These are phyloP conservation scores for Margaritifera margaritifera DNA, from an alignment of 2,888 invertebrate species.

Conservation along the genomic window DNA sequence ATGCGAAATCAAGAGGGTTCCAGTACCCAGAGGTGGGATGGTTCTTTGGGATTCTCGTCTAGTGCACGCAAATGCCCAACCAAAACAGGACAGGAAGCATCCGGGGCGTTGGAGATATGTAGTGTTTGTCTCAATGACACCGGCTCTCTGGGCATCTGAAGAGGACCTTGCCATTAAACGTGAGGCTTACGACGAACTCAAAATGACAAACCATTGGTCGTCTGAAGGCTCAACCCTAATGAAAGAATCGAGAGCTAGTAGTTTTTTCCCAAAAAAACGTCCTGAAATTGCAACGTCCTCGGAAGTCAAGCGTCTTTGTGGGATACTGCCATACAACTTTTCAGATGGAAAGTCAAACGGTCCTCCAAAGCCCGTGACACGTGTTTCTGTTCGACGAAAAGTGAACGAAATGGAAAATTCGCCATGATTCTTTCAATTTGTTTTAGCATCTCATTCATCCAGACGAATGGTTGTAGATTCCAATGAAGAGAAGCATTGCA, in stretches of 20 bases:
- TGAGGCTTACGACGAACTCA: constrained; percentile 39
- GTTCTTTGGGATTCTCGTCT: constrained; percentile 61
- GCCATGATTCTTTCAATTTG: no score
- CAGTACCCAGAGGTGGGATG: constrained; percentile 59
- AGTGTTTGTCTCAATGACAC: constrained; percentile 57
- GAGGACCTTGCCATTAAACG: constrained; percentile 38
- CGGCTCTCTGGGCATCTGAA: constrained; percentile 53
- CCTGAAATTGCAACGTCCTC: constrained; percentile 38
- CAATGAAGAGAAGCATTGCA: no score
- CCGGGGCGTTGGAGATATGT: constrained; percentile 51
- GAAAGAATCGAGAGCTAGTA: constrained; percentile 17
- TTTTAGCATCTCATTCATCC: no score
- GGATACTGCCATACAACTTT: constrained; percentile 36
- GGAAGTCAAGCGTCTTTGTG: constrained; percentile 33
- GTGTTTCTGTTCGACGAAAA: not conserved
- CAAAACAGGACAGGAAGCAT: constrained; percentile 35
- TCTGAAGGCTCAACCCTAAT: constrained; percentile 27
- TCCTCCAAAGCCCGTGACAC: constrained; percentile 18
- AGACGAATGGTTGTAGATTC: no score
- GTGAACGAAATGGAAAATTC: no score
- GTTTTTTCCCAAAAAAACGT: constrained; percentile 1
- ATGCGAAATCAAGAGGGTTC: constrained; percentile 37
- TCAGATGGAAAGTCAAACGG: constrained; percentile 39
- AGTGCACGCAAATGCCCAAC: constrained; percentile 55
- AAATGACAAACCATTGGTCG: constrained; percentile 55